These are phyloP conservation scores for Falco punctatus DNA, from an alignment of 2,113 vertebrate species.

Conservation along the genomic window DNA sequence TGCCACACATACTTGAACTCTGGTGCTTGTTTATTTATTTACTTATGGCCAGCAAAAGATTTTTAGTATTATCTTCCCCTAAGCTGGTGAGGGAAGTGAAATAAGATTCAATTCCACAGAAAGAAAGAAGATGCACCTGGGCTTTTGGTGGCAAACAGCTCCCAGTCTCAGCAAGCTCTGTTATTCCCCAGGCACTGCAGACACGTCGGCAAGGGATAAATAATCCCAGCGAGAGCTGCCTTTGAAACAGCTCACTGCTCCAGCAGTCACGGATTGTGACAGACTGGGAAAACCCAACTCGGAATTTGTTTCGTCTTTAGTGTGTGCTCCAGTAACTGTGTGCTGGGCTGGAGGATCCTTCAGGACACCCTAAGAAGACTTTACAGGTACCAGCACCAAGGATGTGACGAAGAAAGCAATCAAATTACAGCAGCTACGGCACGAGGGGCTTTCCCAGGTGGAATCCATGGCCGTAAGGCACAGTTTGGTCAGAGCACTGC, in stretches of 20 bases:
- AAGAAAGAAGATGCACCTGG: not conserved
- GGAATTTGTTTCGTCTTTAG: not conserved
- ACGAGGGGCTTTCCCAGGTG: not conserved
- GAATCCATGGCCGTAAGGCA: not conserved
- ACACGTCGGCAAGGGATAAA: not conserved
- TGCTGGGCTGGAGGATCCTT: not conserved
- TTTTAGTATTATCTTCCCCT: not conserved
- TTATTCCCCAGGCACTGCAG: not conserved
- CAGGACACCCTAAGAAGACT: not conserved
- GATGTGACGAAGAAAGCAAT: not conserved
- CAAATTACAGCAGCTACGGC: not conserved
- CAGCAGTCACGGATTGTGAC: not conserved
- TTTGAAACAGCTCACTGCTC: not conserved
- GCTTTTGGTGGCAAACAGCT: not conserved
- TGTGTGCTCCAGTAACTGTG: not conserved
- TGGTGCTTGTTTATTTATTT: not conserved
- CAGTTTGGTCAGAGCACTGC: not conserved
- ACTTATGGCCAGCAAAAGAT: not conserved
- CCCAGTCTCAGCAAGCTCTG: not conserved
- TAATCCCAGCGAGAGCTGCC: fast-evolving
- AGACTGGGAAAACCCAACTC: not conserved
- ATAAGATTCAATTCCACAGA: not conserved
- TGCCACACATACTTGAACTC: not conserved
- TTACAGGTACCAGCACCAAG: not conserved
- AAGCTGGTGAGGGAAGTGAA: not conserved